Conservation (phyloP, 1,140 invertebrate genomes). For the Trichogramma pretiosum region DNA sequence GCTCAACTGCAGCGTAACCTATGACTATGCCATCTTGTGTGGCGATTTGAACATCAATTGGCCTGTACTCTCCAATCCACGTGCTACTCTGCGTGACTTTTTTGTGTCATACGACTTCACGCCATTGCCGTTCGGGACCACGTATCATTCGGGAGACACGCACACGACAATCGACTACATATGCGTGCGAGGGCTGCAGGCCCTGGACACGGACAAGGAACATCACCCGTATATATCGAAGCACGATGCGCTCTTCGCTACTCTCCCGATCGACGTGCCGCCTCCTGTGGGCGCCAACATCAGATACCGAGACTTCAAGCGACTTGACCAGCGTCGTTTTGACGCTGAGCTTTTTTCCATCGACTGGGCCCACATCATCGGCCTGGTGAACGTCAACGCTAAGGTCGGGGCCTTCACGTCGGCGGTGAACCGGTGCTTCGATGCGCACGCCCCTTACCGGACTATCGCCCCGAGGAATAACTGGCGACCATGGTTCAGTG, state of each 20-base stretch:
- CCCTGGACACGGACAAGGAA: background rate
- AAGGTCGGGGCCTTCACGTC: background rate
- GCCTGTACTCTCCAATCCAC: too few relatives aligned
- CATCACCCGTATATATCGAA: background rate
- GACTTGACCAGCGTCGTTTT: background rate
- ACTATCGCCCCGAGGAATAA: background rate
- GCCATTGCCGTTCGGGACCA: background rate
- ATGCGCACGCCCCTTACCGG: background rate
- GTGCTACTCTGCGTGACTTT: too few relatives aligned
- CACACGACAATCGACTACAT: background rate
- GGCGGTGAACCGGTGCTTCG: background rate
- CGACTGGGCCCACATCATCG: background rate
- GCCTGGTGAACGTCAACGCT: background rate
- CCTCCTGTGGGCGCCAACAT: background rate
- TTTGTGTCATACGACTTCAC: background rate
- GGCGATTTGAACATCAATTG: too few relatives aligned
- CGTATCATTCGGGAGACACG: background rate
- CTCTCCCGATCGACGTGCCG: background rate
- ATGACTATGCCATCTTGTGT: too few relatives aligned
- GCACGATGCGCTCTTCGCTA: background rate
- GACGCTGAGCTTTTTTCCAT: background rate
- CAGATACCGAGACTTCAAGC: background rate
- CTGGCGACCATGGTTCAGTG: background rate
- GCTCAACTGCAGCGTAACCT: too few relatives aligned
- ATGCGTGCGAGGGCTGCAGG: background rate